These are phyloP conservation scores for Darevskia nairensis DNA, from an alignment of 2,797 vertebrate species.

Conservation along the genomic window DNA sequence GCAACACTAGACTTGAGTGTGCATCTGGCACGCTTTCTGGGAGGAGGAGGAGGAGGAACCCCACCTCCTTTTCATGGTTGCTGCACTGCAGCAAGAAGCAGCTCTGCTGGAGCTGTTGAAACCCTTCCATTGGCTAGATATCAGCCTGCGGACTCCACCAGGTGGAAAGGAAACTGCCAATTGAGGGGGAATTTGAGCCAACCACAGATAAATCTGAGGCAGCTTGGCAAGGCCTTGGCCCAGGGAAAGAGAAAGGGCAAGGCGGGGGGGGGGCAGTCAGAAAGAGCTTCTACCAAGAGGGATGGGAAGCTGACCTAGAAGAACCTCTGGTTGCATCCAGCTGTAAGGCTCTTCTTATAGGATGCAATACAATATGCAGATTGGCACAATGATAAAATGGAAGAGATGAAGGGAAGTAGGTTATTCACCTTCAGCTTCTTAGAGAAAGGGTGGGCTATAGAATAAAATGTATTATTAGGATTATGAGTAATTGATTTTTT, in stretches of 20 bases:
- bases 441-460: background rate
- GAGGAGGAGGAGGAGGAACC: too few species aligned
- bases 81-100: conserved; percentile 8
- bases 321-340: too few species aligned
- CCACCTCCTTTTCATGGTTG: background rate
- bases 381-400: background rate
- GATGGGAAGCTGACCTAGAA: too few species aligned
- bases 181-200: background rate
- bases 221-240: background rate
- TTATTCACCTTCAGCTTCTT: too few species aligned
- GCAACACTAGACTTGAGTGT: background rate
- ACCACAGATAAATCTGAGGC: too few species aligned
- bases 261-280: background rate
- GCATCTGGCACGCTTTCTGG: background rate
- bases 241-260: background rate
- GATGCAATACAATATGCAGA: too few species aligned
- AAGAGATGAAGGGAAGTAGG: background rate
- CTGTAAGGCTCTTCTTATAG: too few species aligned
- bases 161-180: background rate
- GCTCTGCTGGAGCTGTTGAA: background rate
- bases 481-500: too few species aligned
- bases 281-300: background rate
- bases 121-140: background rate
- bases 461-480: background rate
- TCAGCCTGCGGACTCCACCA: background rate